Evolutionary conservation across 2,113 vertebrate genomes (phyloP).

Genomic region (Percina caprodes): DNA sequence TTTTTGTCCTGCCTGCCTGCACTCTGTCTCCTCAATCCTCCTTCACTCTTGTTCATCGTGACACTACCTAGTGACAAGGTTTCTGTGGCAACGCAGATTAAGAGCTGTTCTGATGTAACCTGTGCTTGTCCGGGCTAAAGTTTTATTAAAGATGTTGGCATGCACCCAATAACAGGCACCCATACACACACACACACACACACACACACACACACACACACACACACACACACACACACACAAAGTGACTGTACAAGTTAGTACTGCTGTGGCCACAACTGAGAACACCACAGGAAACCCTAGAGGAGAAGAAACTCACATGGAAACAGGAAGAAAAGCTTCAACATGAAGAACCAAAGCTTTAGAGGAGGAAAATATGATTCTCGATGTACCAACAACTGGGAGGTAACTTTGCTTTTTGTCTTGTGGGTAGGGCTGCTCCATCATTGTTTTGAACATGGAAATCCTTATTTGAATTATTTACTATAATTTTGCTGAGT

Average conservation of each 20-base stretch:
- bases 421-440: too few species aligned
- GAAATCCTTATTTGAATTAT: too few species aligned
- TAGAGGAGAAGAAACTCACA: constrained; percentile 14
- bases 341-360: neutral
- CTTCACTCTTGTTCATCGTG: constrained; percentile 26
- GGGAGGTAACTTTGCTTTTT: neutral
- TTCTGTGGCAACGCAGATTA: constrained; percentile 52
- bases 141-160: constrained; percentile 26
- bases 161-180: neutral
- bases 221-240: constrained; percentile 1
- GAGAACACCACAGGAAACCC: constrained; percentile 8
- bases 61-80: constrained; percentile 39
- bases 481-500: too few species aligned
- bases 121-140: constrained; percentile 7
- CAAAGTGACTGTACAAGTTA: constrained; percentile 17
- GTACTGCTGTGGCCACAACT: neutral
- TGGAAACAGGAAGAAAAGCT: constrained; percentile 12
- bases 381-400: neutral
- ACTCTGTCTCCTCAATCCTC: neutral
- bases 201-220: neutral
- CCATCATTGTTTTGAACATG: too few species aligned
- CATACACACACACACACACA: neutral
- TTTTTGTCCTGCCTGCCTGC: neutral
- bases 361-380: constrained; percentile 13
- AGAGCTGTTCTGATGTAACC: constrained; percentile 50